Percentiles rank a stretch among this genome's conserved stretches.
phyloP scores from a whole-genome alignment of 2,797 vertebrate genomes.

The Ptychobarbus kaznakovi region DNA sequence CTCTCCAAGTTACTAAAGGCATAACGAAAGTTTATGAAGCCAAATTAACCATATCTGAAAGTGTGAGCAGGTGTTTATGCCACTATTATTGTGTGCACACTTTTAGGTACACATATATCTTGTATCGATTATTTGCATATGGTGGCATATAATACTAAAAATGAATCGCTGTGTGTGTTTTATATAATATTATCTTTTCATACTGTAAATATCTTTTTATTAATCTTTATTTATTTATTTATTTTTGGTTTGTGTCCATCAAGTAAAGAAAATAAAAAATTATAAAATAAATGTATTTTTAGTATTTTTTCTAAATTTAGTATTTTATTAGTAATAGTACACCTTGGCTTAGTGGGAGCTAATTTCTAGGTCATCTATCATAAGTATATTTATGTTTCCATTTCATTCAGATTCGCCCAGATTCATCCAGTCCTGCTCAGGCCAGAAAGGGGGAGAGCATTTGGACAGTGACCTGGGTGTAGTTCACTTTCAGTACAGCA shows the following conservation, averaged over 20 bases:
- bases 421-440: slow-evolving; percentile 16
- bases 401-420: slow-evolving; percentile 8
- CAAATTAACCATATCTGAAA: not conserved
- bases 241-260: not conserved
- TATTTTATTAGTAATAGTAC: no score
- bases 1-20: slow-evolving; percentile 3
- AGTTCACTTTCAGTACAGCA: slow-evolving; percentile 46
- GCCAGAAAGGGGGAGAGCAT: slow-evolving; percentile 41
- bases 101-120: not conserved
- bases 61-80: slow-evolving; percentile 6
- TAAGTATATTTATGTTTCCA: not conserved
- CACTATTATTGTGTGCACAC: not conserved
- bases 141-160: not conserved
- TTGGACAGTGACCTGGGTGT: slow-evolving; percentile 31
- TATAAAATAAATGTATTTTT: no score
- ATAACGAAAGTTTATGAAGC: not conserved
- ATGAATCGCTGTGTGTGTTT: not conserved
- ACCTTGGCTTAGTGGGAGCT: not conserved
- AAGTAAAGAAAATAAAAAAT: no score
- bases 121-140: not conserved
- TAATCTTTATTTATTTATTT: not conserved
- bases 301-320: no score
- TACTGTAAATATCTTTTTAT: not conserved
- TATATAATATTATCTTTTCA: not conserved
- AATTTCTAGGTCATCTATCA: not conserved